Percentiles rank a stretch among this genome's conserved stretches.
Conservation (phyloP, 1,140 invertebrate genomes). For the Listronotus oregonensis region DNA sequence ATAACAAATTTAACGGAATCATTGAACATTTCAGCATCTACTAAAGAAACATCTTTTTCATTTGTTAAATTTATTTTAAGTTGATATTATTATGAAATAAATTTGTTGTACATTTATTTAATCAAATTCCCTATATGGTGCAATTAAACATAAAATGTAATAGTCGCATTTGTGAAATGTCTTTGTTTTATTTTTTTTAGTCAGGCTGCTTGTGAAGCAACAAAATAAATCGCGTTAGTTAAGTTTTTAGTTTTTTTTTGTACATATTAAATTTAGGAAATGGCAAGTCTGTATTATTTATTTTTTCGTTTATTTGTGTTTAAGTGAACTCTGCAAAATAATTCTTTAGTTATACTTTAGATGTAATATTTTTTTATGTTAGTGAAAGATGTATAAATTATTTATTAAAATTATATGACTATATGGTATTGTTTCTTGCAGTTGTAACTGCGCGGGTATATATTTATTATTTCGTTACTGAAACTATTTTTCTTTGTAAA, state of each 20-base stretch:
- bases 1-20: too few species aligned
- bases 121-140: background rate
- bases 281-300: slow-evolving; percentile 31
- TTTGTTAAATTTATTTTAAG: too few species aligned
- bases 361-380: slow-evolving; percentile 5
- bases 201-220: slow-evolving; percentile 22
- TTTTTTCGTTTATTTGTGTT: slow-evolving; percentile 22
- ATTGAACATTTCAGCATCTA: too few species aligned
- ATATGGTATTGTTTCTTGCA: slow-evolving; percentile 9
- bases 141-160: too few species aligned
- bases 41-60: too few species aligned
- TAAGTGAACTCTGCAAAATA: slow-evolving; percentile 22
- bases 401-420: slow-evolving; percentile 21
- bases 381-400: slow-evolving; percentile 12
- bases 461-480: too few species aligned
- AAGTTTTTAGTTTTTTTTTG: slow-evolving; percentile 20
- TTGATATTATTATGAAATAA: too few species aligned
- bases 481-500: too few species aligned
- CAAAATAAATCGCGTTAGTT: slow-evolving; percentile 21
- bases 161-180: slow-evolving; percentile 14
- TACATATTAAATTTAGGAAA: slow-evolving; percentile 19
- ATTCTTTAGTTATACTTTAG: slow-evolving; percentile 26
- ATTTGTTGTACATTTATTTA: slow-evolving; percentile 20
- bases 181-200: slow-evolving; percentile 23
- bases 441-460: too few species aligned